These are phyloP conservation scores for Anadara kagoshimensis DNA, from an alignment of 1,140 invertebrate species.

Conservation along the genomic window DNA sequence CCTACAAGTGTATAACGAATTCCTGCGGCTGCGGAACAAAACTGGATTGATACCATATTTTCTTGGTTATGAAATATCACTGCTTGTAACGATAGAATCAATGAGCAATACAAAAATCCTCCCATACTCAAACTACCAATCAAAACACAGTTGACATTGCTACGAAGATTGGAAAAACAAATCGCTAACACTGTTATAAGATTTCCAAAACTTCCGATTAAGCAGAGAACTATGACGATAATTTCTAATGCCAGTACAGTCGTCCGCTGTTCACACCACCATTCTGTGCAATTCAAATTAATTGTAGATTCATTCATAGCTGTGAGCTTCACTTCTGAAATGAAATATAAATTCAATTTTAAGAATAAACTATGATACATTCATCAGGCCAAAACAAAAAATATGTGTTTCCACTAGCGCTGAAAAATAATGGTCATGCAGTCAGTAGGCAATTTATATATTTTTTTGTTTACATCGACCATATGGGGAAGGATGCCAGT, in stretches of 20 bases:
- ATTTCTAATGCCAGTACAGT: slow-evolving; percentile 44
- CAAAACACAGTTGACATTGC: slow-evolving; percentile 65
- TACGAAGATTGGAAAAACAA: slow-evolving; percentile 55
- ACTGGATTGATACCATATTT: slow-evolving; percentile 22
- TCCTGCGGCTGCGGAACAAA: slow-evolving; percentile 57
- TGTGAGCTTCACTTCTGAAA: too few relatives aligned
- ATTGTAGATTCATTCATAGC: too few relatives aligned
- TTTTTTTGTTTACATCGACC: too few relatives aligned
- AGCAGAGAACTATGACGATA: slow-evolving; percentile 50
- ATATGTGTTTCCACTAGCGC: too few relatives aligned
- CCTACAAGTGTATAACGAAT: slow-evolving; percentile 61
- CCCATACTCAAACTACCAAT: slow-evolving; percentile 66
- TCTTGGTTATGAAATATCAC: slow-evolving; percentile 51
- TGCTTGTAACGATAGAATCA: slow-evolving; percentile 62
- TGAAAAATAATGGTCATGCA: too few relatives aligned
- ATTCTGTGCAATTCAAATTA: slow-evolving; percentile 21
- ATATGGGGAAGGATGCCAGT: too few relatives aligned
- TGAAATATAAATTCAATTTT: too few relatives aligned
- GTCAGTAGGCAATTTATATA: too few relatives aligned
- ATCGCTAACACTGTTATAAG: slow-evolving; percentile 66
- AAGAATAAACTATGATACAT: too few relatives aligned
- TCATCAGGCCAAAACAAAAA: too few relatives aligned
- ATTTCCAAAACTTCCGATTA: slow-evolving; percentile 60
- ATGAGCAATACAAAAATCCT: slow-evolving; percentile 58
- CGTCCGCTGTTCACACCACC: slow-evolving; percentile 44